A percentile compares a stretch with the other conserved stretches of the same genome.
Evolutionary conservation across 1,140 invertebrate species (phyloP).

Genomic region (Zelostemma sp.): DNA sequence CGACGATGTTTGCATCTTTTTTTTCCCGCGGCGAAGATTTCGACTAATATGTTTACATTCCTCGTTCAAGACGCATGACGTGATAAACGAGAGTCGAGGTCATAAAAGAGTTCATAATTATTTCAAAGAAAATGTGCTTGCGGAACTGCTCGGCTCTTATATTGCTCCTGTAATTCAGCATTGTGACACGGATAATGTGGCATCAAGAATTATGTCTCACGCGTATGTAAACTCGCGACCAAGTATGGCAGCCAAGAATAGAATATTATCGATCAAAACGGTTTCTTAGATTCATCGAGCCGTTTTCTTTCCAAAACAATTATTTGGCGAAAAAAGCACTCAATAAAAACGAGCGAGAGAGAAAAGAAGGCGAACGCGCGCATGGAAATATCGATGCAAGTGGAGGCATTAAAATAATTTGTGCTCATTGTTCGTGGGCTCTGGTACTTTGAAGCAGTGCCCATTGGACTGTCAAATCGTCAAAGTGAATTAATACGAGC

Average conservation of each 20-base stretch:
- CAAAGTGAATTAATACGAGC: conserved; percentile 61
- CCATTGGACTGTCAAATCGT: conserved; percentile 54
- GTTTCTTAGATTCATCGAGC: conserved; percentile 22
- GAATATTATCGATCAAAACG: conserved; percentile 34
- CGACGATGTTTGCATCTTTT: neutral
- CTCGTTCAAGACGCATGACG: neutral
- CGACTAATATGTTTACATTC: neutral
- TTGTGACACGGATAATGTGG: conserved; percentile 18
- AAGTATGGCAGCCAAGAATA: conserved; percentile 12
- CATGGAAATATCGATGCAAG: neutral
- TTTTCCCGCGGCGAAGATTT: neutral
- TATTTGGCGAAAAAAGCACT: conserved; percentile 15
- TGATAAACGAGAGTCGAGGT: conserved; percentile 2
- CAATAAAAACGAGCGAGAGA: conserved; percentile 8
- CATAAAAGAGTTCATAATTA: conserved; percentile 7
- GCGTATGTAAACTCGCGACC: conserved; percentile 13
- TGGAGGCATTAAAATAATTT: conserved; percentile 39
- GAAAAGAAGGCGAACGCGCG: neutral
- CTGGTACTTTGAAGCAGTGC: conserved; percentile 30
- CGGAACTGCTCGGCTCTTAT: neutral
- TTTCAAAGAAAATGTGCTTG: neutral
- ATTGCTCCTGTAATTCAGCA: neutral
- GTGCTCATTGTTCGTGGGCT: conserved; percentile 29
- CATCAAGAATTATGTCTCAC: conserved; percentile 17
- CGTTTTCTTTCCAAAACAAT: conserved; percentile 25